Conservation (phyloP, 2,888 invertebrate species). For the Limnephilus auricula region DNA sequence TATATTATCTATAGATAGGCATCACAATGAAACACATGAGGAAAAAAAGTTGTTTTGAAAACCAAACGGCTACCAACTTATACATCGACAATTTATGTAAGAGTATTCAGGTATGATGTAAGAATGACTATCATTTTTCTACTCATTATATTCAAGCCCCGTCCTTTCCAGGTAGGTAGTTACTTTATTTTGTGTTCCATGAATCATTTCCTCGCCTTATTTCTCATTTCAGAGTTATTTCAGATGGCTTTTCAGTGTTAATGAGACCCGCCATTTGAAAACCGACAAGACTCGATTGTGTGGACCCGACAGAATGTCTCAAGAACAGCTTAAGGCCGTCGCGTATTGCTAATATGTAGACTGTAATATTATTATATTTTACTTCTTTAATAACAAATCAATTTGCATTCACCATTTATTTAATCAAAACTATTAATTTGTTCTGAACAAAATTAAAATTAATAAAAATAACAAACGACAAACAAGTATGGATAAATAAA, state of each 20-base stretch:
- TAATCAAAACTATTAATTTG: no score
- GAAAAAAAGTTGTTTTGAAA: background rate
- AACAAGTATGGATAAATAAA: no score
- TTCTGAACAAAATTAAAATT: no score
- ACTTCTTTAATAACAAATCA: no score
- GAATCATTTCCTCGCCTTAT: background rate
- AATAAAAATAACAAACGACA: no score
- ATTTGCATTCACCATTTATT: no score
- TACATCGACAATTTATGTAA: background rate
- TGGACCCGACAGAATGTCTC: background rate
- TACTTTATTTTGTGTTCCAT: background rate
- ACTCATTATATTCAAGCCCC: background rate
- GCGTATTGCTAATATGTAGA: background rate
- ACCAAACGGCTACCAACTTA: background rate
- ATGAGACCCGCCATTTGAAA: background rate
- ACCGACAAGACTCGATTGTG: background rate
- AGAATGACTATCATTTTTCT: background rate
- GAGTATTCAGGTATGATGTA: background rate
- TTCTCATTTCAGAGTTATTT: background rate
- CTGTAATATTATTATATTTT: no score
- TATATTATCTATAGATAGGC: no score
- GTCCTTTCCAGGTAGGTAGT: background rate
- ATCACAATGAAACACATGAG: background rate
- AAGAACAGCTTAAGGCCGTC: no score
- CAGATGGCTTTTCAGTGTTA: background rate